Percentiles rank a stretch among this genome's conserved stretches.
phyloP scores from a whole-genome alignment of 1,140 invertebrate species.

The Adelges cooleyi region DNA sequence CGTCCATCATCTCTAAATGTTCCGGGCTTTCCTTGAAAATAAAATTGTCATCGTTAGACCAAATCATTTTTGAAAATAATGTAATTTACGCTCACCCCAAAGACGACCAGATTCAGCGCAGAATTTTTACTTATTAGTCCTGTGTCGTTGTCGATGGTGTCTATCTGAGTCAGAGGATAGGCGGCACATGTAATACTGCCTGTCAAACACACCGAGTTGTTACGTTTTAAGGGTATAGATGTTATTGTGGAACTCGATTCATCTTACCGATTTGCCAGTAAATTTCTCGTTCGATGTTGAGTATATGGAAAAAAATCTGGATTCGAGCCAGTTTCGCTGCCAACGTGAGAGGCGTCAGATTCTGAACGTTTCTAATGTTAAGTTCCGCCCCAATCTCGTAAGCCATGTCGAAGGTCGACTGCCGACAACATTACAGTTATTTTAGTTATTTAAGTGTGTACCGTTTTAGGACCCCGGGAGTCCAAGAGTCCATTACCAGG shows the following conservation, averaged over 20 bases:
- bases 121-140: slow-evolving; percentile 89
- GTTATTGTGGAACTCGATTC: too few species aligned
- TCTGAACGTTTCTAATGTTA: slow-evolving; percentile 70
- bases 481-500: too few species aligned
- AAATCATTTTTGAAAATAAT: too few species aligned
- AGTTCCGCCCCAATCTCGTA: slow-evolving; percentile 82
- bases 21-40: slow-evolving; percentile 40
- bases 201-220: slow-evolving; percentile 33
- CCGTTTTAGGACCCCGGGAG: too few species aligned
- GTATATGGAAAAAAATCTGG: slow-evolving; percentile 91
- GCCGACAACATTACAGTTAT: too few species aligned
- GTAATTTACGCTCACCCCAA: slow-evolving; percentile 58
- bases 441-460: too few species aligned
- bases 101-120: slow-evolving; percentile 93
- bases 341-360: slow-evolving; percentile 84
- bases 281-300: slow-evolving; percentile 87
- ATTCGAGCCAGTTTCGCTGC: slow-evolving; percentile 85
- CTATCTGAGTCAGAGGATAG: slow-evolving; percentile 89
- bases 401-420: slow-evolving; percentile 89
- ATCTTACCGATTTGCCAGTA: slow-evolving; percentile 82
- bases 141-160: slow-evolving; percentile 84
- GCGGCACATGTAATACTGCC: slow-evolving; percentile 91
- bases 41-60: not conserved
- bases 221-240: not conserved
- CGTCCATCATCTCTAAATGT: slow-evolving; percentile 92